Conservation (phyloP, 2,888 invertebrate species). For the Dascillus cervinus region DNA sequence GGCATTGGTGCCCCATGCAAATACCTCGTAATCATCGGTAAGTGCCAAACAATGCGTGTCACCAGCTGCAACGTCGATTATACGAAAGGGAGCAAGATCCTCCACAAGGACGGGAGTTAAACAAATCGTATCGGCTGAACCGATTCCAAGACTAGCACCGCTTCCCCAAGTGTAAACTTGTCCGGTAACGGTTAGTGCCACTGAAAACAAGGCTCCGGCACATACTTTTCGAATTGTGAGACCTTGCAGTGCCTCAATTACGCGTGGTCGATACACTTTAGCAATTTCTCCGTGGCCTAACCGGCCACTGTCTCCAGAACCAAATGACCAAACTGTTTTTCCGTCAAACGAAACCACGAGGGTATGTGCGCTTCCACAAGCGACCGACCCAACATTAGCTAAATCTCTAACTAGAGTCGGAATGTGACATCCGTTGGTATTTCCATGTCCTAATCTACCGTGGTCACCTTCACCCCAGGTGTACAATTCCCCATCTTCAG, state of each 20-base stretch:
- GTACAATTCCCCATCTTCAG: conserved; percentile 48
- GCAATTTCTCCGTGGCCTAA: conserved; percentile 41
- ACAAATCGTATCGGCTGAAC: conserved; percentile 48
- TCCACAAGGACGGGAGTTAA: conserved; percentile 48
- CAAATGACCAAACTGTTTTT: conserved; percentile 51
- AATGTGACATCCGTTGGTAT: conserved; percentile 48
- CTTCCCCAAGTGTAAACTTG: conserved; percentile 57
- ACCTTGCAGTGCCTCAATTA: conserved; percentile 52
- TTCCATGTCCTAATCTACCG: conserved; percentile 53
- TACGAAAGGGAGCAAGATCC: conserved; percentile 44
- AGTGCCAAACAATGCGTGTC: conserved; percentile 56
- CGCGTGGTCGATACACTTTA: conserved; percentile 49
- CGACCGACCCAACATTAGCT: conserved; percentile 49
- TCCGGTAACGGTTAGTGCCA: conserved; percentile 47
- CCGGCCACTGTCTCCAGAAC: conserved; percentile 50
- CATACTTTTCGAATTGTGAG: conserved; percentile 49
- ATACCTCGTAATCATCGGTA: conserved; percentile 47
- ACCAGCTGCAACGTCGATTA: conserved; percentile 54
- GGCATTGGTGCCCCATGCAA: conserved; percentile 56
- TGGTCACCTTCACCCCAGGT: conserved; percentile 54
- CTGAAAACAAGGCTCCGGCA: conserved; percentile 47
- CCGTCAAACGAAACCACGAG: conserved; percentile 48
- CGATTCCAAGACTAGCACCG: conserved; percentile 52
- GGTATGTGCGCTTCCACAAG: conserved; percentile 50
- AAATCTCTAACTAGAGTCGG: conserved; percentile 53